phyloP scores from a whole-genome alignment of 2,113 vertebrate species.

The Nymphicus hollandicus region DNA sequence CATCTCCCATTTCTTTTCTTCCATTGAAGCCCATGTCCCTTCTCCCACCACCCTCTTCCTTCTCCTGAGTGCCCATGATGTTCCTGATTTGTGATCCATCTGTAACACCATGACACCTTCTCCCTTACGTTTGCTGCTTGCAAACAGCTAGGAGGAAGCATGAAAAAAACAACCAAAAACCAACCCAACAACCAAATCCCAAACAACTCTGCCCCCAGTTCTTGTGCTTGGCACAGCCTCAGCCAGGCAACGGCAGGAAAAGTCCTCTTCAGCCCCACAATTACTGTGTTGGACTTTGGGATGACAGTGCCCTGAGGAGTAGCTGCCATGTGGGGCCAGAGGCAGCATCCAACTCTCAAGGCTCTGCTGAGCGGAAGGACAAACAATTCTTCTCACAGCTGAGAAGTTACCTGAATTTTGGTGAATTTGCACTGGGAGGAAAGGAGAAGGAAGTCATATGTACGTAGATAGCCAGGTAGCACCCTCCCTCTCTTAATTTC shows the following conservation, averaged over 20 bases:
- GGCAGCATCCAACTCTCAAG: not conserved
- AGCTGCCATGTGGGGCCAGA: rapidly evolving
- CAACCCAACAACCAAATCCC: not conserved
- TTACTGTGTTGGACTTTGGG: not conserved
- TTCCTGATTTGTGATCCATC: not conserved
- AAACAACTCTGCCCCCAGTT: not conserved
- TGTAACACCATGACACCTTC: not conserved
- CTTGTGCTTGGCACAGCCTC: not conserved
- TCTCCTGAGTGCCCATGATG: not conserved
- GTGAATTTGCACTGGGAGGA: not conserved
- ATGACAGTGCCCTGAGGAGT: rapidly evolving
- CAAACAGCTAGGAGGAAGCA: not conserved
- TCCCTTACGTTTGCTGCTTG: not conserved
- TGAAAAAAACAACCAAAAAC: too few relatives aligned
- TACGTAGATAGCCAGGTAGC: not conserved
- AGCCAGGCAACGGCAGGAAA: rapidly evolving
- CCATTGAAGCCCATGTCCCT: not conserved
- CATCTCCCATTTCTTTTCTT: not conserved
- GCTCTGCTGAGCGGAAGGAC: not conserved
- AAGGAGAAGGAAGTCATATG: not conserved
- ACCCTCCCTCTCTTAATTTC: not conserved
- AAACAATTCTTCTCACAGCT: not conserved
- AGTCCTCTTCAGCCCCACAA: not conserved
- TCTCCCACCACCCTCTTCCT: not conserved
- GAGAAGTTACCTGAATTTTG: not conserved